Conservation (phyloP, 2,888 invertebrate genomes). For the Cephus pulcher region DNA sequence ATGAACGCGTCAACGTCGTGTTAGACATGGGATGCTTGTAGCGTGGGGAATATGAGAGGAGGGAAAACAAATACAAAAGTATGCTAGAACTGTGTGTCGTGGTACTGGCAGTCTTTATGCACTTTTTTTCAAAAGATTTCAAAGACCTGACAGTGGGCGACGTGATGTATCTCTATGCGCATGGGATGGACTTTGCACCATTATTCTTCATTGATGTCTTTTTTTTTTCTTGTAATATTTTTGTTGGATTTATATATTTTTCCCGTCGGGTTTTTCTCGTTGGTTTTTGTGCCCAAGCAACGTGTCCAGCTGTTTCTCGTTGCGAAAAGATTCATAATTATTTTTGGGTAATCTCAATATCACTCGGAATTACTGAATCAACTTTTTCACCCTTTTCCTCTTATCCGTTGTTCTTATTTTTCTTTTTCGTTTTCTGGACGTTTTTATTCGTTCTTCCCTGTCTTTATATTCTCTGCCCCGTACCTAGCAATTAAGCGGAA, state of each 20-base stretch:
- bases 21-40: not conserved
- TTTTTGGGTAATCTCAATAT: not conserved
- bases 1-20: not conserved
- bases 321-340: not conserved
- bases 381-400: not conserved
- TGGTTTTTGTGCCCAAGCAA: conserved; percentile 16
- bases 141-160: not conserved
- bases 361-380: not conserved
- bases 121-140: not conserved
- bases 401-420: not conserved
- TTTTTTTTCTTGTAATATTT: not conserved
- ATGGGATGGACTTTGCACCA: not conserved
- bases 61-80: not conserved
- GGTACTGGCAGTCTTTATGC: not conserved
- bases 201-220: not conserved
- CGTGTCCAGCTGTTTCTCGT: conserved; percentile 18
- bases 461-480: not conserved
- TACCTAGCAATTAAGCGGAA: conserved; percentile 24
- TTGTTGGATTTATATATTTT: not conserved
- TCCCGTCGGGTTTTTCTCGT: not conserved
- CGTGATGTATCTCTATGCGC: not conserved
- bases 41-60: not conserved
- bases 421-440: not conserved
- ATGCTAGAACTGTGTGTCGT: not conserved
- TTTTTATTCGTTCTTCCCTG: not conserved